Conservation (phyloP, 2,797 vertebrate genomes). For the Fundulus diaphanus region DNA sequence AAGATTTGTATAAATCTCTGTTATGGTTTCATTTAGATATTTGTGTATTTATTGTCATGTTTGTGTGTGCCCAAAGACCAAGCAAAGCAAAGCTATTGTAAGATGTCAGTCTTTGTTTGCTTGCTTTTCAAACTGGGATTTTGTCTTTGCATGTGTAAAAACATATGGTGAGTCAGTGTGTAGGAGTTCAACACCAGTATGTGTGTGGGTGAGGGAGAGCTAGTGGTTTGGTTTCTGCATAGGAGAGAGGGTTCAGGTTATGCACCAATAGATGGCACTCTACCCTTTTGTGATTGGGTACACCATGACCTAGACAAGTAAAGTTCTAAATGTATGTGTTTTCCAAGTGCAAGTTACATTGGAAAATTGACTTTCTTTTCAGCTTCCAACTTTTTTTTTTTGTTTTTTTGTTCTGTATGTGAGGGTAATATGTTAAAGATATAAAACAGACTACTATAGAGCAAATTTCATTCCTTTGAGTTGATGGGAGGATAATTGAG, state of each 20-base stretch:
- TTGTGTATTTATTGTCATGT: conserved; percentile 25
- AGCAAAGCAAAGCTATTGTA: background rate
- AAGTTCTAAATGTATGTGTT: conserved; percentile 31
- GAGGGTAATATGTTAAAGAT: background rate
- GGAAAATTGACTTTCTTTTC: conserved; percentile 2
- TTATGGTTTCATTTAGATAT: conserved; percentile 4
- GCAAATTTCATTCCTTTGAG: background rate
- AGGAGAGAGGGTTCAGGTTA: conserved; percentile 60
- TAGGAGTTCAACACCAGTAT: conserved; percentile 58
- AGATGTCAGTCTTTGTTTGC: conserved; percentile 40
- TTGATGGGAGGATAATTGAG: background rate
- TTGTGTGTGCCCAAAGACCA: conserved; percentile 8
- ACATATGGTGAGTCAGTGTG: conserved; percentile 79
- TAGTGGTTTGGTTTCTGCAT: conserved; percentile 24
- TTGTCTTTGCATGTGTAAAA: conserved; percentile 52
- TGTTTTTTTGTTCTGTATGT: background rate
- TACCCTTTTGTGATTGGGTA: conserved; percentile 80
- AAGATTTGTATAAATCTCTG: background rate
- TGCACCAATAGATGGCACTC: conserved; percentile 84
- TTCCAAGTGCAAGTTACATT: conserved; percentile 20
- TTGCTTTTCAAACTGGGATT: conserved; percentile 51
- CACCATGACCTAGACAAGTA: conserved; percentile 54
- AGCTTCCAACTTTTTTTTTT: background rate
- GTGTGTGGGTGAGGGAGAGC: conserved; percentile 56
- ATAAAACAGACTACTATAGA: background rate